A percentile compares a stretch with the other conserved stretches of the same genome.
These are phyloP conservation scores for Opisthograptis luteolata DNA, from an alignment of 2,888 invertebrate species.

Conservation along the genomic window DNA sequence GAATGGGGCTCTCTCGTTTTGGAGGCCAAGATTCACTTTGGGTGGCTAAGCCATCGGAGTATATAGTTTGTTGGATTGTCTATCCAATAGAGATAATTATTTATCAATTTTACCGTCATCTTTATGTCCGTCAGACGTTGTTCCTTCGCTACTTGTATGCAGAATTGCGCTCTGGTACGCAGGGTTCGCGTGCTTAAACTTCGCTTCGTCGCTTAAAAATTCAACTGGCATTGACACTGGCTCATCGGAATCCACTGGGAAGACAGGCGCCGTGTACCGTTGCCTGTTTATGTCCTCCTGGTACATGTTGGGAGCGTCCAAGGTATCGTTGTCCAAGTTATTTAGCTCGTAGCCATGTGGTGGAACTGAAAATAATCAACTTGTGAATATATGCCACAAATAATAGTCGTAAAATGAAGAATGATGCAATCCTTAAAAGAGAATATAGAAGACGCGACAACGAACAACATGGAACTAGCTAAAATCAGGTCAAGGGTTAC, in stretches of 20 bases:
- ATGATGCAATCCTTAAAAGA: conserved; percentile 24
- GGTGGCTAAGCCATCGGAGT: too few relatives aligned
- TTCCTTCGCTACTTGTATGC: conserved; percentile 71
- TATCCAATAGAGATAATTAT: too few relatives aligned
- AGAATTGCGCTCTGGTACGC: conserved; percentile 91
- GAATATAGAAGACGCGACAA: conserved; percentile 20
- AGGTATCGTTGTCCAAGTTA: conserved; percentile 86
- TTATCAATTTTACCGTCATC: conserved; percentile 73
- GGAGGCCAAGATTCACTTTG: too few relatives aligned
- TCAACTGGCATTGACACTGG: conserved; percentile 76
- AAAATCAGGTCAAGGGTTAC: conserved; percentile 16
- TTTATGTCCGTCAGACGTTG: conserved; percentile 65
- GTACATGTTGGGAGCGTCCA: conserved; percentile 85
- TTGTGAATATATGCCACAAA: background rate
- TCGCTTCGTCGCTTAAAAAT: conserved; percentile 70
- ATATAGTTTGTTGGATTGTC: too few relatives aligned
- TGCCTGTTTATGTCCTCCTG: conserved; percentile 74
- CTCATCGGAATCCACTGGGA: conserved; percentile 72
- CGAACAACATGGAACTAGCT: conserved; percentile 12
- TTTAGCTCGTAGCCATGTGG: conserved; percentile 87
- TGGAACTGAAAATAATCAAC: conserved; percentile 73
- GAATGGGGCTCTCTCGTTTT: too few relatives aligned
- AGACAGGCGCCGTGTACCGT: conserved; percentile 64
- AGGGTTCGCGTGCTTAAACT: conserved; percentile 89
- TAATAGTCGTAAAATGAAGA: conserved; percentile 3